These are phyloP conservation scores for Sericinus montela DNA, from an alignment of 2,888 invertebrate genomes.

Conservation along the genomic window DNA sequence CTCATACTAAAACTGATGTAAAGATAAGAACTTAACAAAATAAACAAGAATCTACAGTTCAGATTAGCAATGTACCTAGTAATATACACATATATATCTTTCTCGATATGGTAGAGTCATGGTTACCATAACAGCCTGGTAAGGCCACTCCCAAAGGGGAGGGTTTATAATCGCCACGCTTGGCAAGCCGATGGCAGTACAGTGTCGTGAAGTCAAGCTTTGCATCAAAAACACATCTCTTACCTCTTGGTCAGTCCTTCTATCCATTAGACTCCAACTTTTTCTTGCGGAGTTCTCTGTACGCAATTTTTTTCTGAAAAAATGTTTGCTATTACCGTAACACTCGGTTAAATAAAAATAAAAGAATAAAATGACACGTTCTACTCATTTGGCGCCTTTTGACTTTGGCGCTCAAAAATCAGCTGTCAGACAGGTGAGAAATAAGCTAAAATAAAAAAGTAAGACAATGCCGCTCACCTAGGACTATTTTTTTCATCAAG, in stretches of 20 bases:
- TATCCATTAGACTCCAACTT: constrained; percentile 71
- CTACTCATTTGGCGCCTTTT: constrained; percentile 58
- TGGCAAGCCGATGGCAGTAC: too few species aligned
- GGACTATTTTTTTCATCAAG: constrained; percentile 50
- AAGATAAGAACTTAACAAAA: too few species aligned
- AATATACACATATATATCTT: too few species aligned
- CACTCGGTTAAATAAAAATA: constrained; percentile 4
- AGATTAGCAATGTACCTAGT: too few species aligned
- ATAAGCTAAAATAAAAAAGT: constrained; percentile 18
- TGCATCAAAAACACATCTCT: constrained; percentile 43
- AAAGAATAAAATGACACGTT: constrained; percentile 23
- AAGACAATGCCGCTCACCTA: constrained; percentile 43
- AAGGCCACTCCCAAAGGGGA: too few species aligned
- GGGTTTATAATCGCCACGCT: too few species aligned
- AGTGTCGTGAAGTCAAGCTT: too few species aligned
- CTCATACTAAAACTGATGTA: too few species aligned
- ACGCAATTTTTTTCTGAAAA: constrained; percentile 53
- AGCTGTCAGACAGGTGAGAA: constrained; percentile 58
- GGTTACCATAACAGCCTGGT: too few species aligned
- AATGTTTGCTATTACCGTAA: constrained; percentile 19
- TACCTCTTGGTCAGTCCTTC: constrained; percentile 66
- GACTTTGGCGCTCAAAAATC: constrained; percentile 69
- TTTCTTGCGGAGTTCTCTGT: constrained; percentile 50
- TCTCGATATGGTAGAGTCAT: too few species aligned
- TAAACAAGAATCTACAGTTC: too few species aligned